A percentile compares a stretch with the other conserved stretches of the same genome.
phyloP scores from a whole-genome alignment of 30 jellyfish, hydroid and myxozoan genomes.

The Aurelia aurita complex sp. Pacific region DNA sequence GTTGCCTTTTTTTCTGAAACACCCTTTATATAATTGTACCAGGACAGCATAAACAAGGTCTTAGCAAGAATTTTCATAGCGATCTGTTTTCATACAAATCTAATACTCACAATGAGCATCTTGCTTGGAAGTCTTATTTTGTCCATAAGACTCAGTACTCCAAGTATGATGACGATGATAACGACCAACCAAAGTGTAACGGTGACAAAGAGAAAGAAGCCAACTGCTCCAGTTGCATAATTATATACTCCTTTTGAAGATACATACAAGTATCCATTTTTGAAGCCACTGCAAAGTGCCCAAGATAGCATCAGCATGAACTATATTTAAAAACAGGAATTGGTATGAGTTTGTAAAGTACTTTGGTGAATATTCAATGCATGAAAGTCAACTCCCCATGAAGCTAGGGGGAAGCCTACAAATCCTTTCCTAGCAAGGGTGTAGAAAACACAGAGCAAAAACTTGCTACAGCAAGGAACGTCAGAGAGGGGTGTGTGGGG shows the following conservation, averaged over 20 bases:
- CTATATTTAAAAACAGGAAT: background rate
- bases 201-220: conserved; percentile 64
- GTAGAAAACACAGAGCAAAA: too few species aligned
- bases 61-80: too few species aligned
- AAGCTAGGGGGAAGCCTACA: too few species aligned
- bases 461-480: too few species aligned
- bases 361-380: too few species aligned
- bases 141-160: conserved; percentile 43
- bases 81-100: background rate
- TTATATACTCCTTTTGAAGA: background rate
- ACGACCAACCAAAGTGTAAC: conserved; percentile 62
- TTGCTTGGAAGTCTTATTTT: conserved; percentile 35
- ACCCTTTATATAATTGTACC: too few species aligned
- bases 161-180: conserved; percentile 14
- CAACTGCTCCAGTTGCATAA: conserved; percentile 46
- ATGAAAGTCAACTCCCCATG: too few species aligned
- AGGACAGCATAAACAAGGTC: too few species aligned
- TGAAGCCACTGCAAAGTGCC: conserved; percentile 61
- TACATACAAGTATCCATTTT: conserved; percentile 18
- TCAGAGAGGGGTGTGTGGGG: too few species aligned
- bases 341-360: too few species aligned
- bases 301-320: conserved; percentile 54
- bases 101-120: conserved; percentile 49
- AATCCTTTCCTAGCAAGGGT: too few species aligned
- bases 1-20: too few species aligned